Evolutionary conservation across 2,113 vertebrate species (phyloP), one percentile per base, ranked within the genome.

Genomic region (Campylomormyrus tamandua): DNA sequence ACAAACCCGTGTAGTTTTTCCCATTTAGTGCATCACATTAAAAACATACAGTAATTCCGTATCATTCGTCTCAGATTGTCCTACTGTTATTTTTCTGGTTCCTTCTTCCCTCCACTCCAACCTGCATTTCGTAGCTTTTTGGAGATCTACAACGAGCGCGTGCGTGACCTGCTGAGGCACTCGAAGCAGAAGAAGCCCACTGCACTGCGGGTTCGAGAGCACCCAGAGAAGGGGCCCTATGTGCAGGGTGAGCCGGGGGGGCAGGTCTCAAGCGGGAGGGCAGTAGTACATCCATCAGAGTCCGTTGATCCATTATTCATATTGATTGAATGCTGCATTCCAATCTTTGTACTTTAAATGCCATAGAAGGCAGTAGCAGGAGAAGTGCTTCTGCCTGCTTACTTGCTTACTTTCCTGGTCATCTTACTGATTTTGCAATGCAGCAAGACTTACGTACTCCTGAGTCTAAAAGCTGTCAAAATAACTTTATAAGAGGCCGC

Each of bases 111-210:
- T 17, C 11, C 35, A 46, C 48, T 42, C 89, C 48, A 89, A 8
- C 85, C 85, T 77, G 70, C 35, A 15, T 9, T 39, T 90, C 92
- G 49, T 92, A 99, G 98, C 93, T 99, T 99, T 92, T 95, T 99
- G 90, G 98, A 99, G 97, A 99, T 99, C 94, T 99, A 99, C 91
- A 99, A 99, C 0, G 98, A 99, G 91, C 97, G 97, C 0, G 98
- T 99, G 1, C 94, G 98, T 83, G 98, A 99, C 94, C 92, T 99
- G 89, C 93, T 99, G 85, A 95, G 95, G 49, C 94, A 94, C 49
- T 93, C 96, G 42, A 96, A 97, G 88, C 93, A 92, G 92, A 98
- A 97, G 93, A 99, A 97, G 89, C 96, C 97, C 50, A 94, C 94
- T 3, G 95, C 95, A 0, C 94, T 97, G 31, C 95, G 95, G 48